Base-by-base conservation (phyloP, 1,140 invertebrate species). In the Araneus ventricosus region DNA sequence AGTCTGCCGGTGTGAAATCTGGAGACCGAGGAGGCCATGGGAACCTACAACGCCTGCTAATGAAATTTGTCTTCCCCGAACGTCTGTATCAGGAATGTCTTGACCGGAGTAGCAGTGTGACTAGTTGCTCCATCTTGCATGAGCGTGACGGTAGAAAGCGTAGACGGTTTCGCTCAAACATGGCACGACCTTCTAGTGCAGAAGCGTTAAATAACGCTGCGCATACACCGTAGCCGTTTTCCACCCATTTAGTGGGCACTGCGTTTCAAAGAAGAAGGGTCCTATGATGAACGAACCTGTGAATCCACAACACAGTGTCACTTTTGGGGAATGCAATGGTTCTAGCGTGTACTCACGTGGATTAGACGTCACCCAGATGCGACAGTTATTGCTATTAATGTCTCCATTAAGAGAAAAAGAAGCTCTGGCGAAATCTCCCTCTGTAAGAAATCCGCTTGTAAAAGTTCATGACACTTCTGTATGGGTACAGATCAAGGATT, bases 21-120 rank as follows among this genome's bases (percentile, higher is more conserved):
- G 85, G 85, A 87, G 57, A 87, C 57, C 85, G 14, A 63, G 57
- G 57, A 37, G 30, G 85, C 57, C 57, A 87, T 63, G 57, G 57
- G 24, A 87, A 63, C 30, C 7, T 39, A 10, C 17, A 87, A 63
- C 34, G 17, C 8, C 27, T 37, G 52, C 22, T 61, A 61, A 61
- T 61, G 59, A 61, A 24, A n/a, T 61, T 2, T 61, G 6, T 61
- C 59, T 24, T 61, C 0, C 59, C 59, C 6, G 59, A 61, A 61
- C 0, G 1, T 61, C 24, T 61, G 1, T 24, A n/a, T 61, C 20
- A n/a, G n/a, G 22, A 61, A 61, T n/a, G 22, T 6, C 59, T 61
- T 61, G 59, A 2, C 22, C 5, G 10, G 27, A 85, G 2, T n/a
- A n/a, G 59, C 20, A 61, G 22, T 61, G n/a, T 61, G 59, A 61